phyloP scores from a whole-genome alignment of 2,888 invertebrate species.

The Odiellus spinosus region DNA sequence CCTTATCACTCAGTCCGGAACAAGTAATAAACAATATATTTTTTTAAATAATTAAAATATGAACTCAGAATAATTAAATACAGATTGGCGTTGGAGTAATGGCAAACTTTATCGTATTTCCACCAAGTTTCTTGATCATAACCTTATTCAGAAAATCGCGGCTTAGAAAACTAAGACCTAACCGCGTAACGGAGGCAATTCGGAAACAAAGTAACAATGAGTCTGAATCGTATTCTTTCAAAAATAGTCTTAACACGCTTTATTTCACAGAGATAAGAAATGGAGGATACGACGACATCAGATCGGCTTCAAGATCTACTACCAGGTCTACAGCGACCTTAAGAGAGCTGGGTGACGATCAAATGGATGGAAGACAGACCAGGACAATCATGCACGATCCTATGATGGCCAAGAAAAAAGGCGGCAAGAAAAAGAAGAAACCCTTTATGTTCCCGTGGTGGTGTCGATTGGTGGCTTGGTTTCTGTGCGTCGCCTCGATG shows the following conservation, averaged over 20 bases:
- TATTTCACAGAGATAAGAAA: background rate
- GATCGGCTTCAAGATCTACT: background rate
- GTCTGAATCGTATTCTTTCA: too few species aligned
- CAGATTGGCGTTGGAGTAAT: constrained; percentile 33
- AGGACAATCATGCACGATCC: background rate
- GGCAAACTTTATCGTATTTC: constrained; percentile 33
- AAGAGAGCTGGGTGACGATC: background rate
- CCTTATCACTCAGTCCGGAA: constrained; percentile 32
- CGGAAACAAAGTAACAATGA: constrained; percentile 16
- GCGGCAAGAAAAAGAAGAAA: constrained; percentile 18
- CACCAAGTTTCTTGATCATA: constrained; percentile 32
- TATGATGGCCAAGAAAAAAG: background rate
- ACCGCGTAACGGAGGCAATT: constrained; percentile 22
- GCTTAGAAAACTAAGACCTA: constrained; percentile 26
- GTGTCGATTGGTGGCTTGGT: constrained; percentile 31
- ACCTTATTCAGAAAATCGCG: constrained; percentile 32
- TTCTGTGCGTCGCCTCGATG: constrained; percentile 29
- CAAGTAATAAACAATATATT: constrained; percentile 26
- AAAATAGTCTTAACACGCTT: background rate
- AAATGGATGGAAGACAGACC: background rate
- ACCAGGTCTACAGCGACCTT: background rate
- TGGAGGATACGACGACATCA: background rate
- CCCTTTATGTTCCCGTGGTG: constrained; percentile 25
- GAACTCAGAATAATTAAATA: background rate
- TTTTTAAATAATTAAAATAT: background rate